Conservation (phyloP, 1,140 invertebrate genomes). For the Physella acuta region DNA sequence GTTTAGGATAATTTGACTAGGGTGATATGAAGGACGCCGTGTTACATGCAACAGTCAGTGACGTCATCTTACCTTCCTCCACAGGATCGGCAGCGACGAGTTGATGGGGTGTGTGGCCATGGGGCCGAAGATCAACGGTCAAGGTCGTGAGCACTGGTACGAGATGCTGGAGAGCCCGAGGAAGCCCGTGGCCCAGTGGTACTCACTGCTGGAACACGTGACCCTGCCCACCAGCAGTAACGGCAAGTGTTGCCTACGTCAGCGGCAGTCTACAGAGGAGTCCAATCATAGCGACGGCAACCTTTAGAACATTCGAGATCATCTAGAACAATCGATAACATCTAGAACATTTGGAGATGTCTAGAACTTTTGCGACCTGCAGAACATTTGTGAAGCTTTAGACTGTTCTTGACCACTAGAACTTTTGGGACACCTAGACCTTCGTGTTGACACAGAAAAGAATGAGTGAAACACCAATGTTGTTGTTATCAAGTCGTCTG, state of each 20-base stretch:
- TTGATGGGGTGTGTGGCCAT: slow-evolving; percentile 81
- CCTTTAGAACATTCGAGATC: not conserved
- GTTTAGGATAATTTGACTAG: too few species aligned
- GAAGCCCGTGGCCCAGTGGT: slow-evolving; percentile 84
- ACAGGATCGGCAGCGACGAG: slow-evolving; percentile 82
- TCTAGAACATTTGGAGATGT: too few species aligned
- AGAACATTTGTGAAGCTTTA: too few species aligned
- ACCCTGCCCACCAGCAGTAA: slow-evolving; percentile 47
- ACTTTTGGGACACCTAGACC: too few species aligned
- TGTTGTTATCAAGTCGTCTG: too few species aligned
- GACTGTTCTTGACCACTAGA: too few species aligned
- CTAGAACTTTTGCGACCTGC: too few species aligned
- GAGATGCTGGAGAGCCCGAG: slow-evolving; percentile 84
- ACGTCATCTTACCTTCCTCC: not conserved
- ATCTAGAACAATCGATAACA: not conserved
- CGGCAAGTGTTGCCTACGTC: slow-evolving; percentile 42
- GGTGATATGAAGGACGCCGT: too few species aligned
- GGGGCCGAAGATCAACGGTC: slow-evolving; percentile 75
- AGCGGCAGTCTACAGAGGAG: slow-evolving; percentile 40
- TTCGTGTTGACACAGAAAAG: too few species aligned
- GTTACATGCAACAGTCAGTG: too few species aligned
- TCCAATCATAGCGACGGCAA: slow-evolving; percentile 29
- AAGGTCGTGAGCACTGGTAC: slow-evolving; percentile 84
- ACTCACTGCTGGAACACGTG: slow-evolving; percentile 68
- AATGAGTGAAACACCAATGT: too few species aligned